Evolutionary conservation across 2,888 invertebrate species (phyloP).

Genomic region (Drosophila buzzatii): DNA sequence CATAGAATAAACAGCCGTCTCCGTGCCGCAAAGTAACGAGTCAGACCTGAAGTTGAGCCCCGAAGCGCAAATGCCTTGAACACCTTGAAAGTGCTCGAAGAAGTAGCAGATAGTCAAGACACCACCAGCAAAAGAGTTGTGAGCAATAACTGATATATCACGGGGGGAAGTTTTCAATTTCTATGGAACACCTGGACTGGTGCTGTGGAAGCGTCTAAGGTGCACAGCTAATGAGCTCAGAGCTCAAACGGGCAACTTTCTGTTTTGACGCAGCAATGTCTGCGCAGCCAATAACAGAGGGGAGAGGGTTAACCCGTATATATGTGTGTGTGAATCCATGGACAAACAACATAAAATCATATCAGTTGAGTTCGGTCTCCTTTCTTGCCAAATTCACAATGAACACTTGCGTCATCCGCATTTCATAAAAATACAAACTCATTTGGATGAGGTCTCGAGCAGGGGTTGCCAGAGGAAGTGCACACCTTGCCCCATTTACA

Average conservation of each 20-base stretch:
- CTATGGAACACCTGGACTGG: conserved; percentile 74
- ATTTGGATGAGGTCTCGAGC: conserved; percentile 16
- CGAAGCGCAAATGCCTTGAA: conserved; percentile 31
- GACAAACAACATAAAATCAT: conserved; percentile 59
- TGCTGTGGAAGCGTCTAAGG: conserved; percentile 58
- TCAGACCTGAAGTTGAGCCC: conserved; percentile 31
- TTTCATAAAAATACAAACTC: conserved; percentile 35
- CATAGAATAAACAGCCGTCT: conserved; percentile 2
- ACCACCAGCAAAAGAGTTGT: conserved; percentile 30
- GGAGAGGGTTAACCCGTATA: background rate
- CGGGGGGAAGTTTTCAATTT: conserved; percentile 75
- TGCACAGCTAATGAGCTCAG: conserved; percentile 63
- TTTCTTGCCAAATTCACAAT: conserved; percentile 46
- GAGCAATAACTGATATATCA: conserved; percentile 56
- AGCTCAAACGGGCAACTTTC: conserved; percentile 46
- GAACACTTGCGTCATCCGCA: conserved; percentile 72
- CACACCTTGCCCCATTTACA: conserved; percentile 77
- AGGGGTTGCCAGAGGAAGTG: conserved; percentile 68
- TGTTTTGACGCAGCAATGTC: conserved; percentile 78
- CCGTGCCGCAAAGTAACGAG: conserved; percentile 49
- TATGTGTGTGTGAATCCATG: conserved; percentile 30
- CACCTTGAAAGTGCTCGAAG: conserved; percentile 60
- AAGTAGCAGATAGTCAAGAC: conserved; percentile 38
- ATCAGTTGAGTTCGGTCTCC: conserved; percentile 40
- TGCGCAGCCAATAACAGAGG: conserved; percentile 28